These are phyloP conservation scores for Diloba caeruleocephala DNA, from an alignment of 2,888 invertebrate species.

Conservation along the genomic window DNA sequence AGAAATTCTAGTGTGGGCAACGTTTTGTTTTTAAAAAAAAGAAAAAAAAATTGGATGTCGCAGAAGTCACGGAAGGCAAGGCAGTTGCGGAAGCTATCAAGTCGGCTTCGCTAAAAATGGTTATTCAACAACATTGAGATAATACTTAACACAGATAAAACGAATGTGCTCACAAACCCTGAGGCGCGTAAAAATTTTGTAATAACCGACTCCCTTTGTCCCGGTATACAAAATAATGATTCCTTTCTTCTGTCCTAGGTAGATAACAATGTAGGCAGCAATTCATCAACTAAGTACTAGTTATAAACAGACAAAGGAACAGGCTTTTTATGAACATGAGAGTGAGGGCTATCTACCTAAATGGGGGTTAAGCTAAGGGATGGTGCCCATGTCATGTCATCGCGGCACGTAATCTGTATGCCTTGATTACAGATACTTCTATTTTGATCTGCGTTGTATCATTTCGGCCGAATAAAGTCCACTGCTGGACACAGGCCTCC, in stretches of 20 bases:
- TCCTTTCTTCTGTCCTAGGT: conserved; percentile 16
- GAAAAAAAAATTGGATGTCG: too few relatives aligned
- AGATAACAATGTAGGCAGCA: conserved; percentile 7
- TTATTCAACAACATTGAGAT: too few relatives aligned
- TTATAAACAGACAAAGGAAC: conserved; percentile 21
- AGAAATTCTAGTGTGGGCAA: too few relatives aligned
- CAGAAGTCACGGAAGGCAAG: too few relatives aligned
- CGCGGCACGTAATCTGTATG: background rate
- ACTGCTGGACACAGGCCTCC: too few relatives aligned
- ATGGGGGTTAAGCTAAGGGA: background rate
- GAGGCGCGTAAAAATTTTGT: conserved; percentile 8
- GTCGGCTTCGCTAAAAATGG: too few relatives aligned
- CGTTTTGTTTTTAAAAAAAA: too few relatives aligned
- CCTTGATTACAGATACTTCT: too few relatives aligned
- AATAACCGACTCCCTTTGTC: conserved; percentile 27
- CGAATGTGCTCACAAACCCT: conserved; percentile 4
- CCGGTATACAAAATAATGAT: conserved; percentile 16
- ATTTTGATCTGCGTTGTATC: too few relatives aligned
- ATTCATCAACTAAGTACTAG: conserved; percentile 12
- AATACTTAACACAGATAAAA: conserved; percentile 10
- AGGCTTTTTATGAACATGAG: conserved; percentile 16
- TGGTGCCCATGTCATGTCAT: background rate
- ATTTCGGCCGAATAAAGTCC: too few relatives aligned
- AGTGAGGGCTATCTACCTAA: background rate
- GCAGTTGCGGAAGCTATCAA: too few relatives aligned